Evolutionary conservation across 2,797 vertebrate species (phyloP).

Genomic region (Parotocinclus haroldoi): DNA sequence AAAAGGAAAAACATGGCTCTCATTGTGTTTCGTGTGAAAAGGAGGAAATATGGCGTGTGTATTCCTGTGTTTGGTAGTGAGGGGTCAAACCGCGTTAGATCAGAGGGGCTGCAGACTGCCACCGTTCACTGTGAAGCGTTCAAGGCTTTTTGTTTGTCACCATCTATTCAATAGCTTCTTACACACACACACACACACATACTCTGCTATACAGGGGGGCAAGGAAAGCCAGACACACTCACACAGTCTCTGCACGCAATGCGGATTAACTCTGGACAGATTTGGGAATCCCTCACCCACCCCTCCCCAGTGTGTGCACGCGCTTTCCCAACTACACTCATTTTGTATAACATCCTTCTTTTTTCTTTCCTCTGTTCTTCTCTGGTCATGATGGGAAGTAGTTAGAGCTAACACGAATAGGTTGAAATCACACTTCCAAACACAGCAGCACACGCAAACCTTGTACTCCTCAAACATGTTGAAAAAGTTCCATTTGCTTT

Average conservation of each 20-base stretch:
- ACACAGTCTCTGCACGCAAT: constrained; percentile 21
- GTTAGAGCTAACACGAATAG: constrained; percentile 13
- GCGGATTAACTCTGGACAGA: constrained; percentile 34
- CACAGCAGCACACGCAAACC: neutral
- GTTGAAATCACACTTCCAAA: constrained; percentile 11
- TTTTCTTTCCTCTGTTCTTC: neutral
- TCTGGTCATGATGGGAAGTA: constrained; percentile 9
- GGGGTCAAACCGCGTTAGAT: constrained; percentile 21
- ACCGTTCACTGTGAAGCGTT: neutral
- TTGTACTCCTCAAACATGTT: too few species aligned
- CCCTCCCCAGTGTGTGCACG: neutral
- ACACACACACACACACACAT: constrained; percentile 6
- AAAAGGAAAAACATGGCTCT: neutral
- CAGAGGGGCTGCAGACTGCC: constrained; percentile 11
- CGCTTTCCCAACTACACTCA: neutral
- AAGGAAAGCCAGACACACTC: constrained; percentile 9
- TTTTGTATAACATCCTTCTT: constrained; percentile 12
- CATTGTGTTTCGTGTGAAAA: neutral
- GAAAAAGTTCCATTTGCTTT: too few species aligned
- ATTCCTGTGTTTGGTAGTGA: neutral
- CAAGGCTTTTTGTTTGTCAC: too few species aligned
- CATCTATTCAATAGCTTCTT: too few species aligned
- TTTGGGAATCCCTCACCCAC: constrained; percentile 33
- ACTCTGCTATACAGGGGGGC: neutral
- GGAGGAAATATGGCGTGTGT: constrained; percentile 1